phyloP scores from a whole-genome alignment of 2,888 invertebrate genomes.

The Callyntrura sp. region DNA sequence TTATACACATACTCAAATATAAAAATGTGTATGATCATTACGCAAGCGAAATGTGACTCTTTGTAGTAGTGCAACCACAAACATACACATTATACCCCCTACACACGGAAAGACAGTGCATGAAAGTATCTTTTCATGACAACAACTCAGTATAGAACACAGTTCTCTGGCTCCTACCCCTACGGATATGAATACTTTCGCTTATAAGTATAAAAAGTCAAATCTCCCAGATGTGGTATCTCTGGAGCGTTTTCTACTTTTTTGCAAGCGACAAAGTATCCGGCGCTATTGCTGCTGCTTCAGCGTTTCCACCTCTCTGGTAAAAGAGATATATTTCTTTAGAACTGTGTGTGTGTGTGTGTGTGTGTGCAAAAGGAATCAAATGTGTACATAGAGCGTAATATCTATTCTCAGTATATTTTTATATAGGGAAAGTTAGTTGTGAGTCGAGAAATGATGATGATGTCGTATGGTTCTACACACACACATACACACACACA shows the following conservation, averaged over 20 bases:
- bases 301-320: constrained; percentile 32
- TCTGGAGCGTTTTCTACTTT: constrained; percentile 52
- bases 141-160: neutral
- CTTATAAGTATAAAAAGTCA: neutral
- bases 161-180: constrained; percentile 16
- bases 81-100: neutral
- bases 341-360: neutral
- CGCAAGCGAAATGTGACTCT: constrained; percentile 64
- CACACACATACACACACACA: neutral
- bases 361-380: neutral
- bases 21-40: constrained; percentile 57
- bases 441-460: neutral
- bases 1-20: neutral
- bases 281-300: constrained; percentile 61
- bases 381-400: neutral
- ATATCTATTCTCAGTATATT: neutral
- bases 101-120: neutral
- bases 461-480: neutral
- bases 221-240: constrained; percentile 56
- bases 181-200: neutral
- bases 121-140: constrained; percentile 34
- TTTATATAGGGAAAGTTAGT: neutral
- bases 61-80: constrained; percentile 56
- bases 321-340: constrained; percentile 17
- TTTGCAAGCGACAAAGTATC: constrained; percentile 71